Evolutionary conservation across 2,113 vertebrate species (phyloP), one percentile per base, ranked within the genome.

Genomic region (Rhombomys opimus): DNA sequence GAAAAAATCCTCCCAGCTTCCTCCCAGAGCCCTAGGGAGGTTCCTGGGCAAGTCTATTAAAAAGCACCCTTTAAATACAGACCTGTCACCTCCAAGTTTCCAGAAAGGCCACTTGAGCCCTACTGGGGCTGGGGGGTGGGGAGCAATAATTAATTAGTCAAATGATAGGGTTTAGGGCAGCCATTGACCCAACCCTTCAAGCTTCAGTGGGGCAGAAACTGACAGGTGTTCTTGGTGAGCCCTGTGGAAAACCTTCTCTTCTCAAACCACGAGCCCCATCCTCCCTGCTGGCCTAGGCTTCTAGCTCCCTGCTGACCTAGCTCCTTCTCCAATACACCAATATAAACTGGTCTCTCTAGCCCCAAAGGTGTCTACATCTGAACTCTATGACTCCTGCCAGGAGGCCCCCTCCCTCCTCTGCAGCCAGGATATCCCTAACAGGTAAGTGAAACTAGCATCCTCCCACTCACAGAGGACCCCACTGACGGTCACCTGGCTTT

Each of bases 71-170:
- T 96, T 95, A 96, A 97, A 94, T 77, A 94, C 15, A 97, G 73
- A 72, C 54, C 46, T 89, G 77, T 68, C 87, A 73, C 76, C 3
- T 30, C 41, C 72, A 89, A 68, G 67, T 72, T 94, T 94, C 65
- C 88, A 89, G 82, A 94, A 85, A 93, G 90, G 35, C 84, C 67
- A 41, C 68, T 61, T 73, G 67, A 84, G 92, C 30, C 68, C n/a
- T 13, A 72, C 78, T 90, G 76, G 91, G 95, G 70, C 73, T 32
- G 90, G 95, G 67, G 59, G 35, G 87, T 46, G 57, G 41, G 41
- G 41, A 41, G 65, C n/a, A 87, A 78, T 76, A 95, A 91, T 94
- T 93, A 96, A 96, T 95, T 87, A 96, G 94, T 93, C 68, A 94
- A 97, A 95, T 93, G 65, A 89, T 52, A 95, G 88, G 63, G 72